phyloP scores from a whole-genome alignment of 2,888 invertebrate genomes.

The Sialis fuliginosa region DNA sequence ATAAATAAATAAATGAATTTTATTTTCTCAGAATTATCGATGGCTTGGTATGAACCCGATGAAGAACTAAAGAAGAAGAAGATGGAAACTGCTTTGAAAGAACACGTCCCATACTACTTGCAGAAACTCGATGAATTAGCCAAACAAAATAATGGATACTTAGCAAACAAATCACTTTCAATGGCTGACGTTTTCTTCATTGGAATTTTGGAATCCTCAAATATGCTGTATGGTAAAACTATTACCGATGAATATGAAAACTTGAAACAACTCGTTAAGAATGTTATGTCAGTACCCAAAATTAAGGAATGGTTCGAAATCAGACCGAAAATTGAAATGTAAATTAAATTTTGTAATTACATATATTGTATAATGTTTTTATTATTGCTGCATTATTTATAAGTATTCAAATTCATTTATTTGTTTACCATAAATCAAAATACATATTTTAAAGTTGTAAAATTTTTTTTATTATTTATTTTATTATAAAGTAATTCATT shows the following conservation, averaged over 20 bases:
- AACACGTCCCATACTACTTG: conserved; percentile 36
- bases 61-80: conserved; percentile 30
- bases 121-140: conserved; percentile 36
- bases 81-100: conserved; percentile 28
- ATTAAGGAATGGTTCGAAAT: conserved; percentile 47
- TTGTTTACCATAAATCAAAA: no score
- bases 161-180: conserved; percentile 36
- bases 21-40: conserved; percentile 26
- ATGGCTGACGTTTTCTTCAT: conserved; percentile 48
- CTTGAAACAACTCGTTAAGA: conserved; percentile 33
- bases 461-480: no score
- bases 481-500: no score
- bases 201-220: conserved; percentile 37
- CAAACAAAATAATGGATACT: conserved; percentile 38
- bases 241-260: conserved; percentile 37
- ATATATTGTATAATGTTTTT: neutral
- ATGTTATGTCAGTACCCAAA: conserved; percentile 34
- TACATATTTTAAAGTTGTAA: no score
- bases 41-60: conserved; percentile 35
- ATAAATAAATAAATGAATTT: no score
- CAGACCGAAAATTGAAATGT: conserved; percentile 36
- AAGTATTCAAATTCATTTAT: neutral
- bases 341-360: conserved; percentile 16
- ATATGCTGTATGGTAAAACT: conserved; percentile 33
- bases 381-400: neutral